Percentiles rank a stretch among this genome's conserved stretches.
These are phyloP conservation scores for Rhamnusium bicolor DNA, from an alignment of 2,888 invertebrate species.

Conservation along the genomic window DNA sequence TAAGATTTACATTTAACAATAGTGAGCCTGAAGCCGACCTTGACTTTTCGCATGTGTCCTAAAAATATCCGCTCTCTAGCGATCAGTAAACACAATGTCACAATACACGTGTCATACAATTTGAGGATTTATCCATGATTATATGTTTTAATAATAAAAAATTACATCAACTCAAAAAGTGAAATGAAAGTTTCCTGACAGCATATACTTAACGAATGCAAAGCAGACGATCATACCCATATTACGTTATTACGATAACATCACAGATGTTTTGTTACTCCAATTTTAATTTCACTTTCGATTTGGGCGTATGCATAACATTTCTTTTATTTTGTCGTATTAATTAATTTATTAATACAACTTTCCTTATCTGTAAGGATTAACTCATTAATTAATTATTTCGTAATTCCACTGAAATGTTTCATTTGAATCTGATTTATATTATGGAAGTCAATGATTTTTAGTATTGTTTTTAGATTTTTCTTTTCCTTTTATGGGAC, in stretches of 20 bases:
- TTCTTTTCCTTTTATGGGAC: no score
- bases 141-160: background rate
- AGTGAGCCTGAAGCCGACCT: no score
- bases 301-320: conserved; percentile 10
- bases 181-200: background rate
- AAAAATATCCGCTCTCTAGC: no score
- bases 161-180: background rate
- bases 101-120: background rate
- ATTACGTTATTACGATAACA: no score
- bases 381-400: background rate
- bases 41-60: no score
- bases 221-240: background rate
- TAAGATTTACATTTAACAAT: no score
- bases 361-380: background rate
- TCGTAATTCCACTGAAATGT: no score
- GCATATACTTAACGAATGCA: background rate
- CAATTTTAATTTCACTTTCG: conserved; percentile 38
- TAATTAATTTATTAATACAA: background rate
- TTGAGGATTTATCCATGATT: background rate
- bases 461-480: no score
- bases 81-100: no score
- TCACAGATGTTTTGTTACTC: conserved; percentile 15
- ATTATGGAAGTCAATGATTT: no score
- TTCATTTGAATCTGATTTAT: no score
- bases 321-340: background rate